Evolutionary conservation across 2,888 invertebrate genomes (phyloP).

Genomic region (Chrysolina americana): DNA sequence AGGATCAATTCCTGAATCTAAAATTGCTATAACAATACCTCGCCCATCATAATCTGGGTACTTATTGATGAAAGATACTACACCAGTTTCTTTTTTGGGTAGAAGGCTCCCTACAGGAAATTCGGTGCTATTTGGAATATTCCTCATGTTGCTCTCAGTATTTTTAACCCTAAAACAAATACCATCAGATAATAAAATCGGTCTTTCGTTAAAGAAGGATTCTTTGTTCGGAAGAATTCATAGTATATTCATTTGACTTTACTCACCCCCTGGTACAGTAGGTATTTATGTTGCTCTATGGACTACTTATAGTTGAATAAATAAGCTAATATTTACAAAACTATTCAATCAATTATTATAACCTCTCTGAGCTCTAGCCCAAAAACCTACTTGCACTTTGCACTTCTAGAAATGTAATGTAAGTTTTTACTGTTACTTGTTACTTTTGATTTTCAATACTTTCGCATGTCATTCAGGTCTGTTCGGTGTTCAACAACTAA

Average conservation of each 20-base stretch:
- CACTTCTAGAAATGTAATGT: no score
- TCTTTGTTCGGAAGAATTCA: not conserved
- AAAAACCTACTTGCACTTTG: no score
- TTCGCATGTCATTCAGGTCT: not conserved
- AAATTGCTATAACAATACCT: conserved; percentile 92
- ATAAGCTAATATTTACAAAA: no score
- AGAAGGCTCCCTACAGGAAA: conserved; percentile 90
- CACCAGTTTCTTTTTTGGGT: conserved; percentile 96
- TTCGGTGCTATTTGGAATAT: conserved; percentile 50
- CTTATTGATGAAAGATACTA: conserved; percentile 87
- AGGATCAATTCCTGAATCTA: conserved; percentile 98
- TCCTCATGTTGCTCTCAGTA: conserved; percentile 43
- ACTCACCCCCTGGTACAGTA: no score
- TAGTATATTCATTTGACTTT: no score
- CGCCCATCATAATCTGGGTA: conserved; percentile 94
- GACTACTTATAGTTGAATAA: no score
- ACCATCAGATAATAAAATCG: not conserved
- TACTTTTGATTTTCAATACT: not conserved
- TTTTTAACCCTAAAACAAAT: conserved; percentile 35
- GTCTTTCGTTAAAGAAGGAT: not conserved
- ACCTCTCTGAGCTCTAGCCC: no score
- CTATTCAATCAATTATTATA: no score
- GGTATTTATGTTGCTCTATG: no score
- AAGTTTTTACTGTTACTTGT: not conserved
- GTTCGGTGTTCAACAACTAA: not conserved